These are phyloP conservation scores for Tretioscincus oriximinensis DNA, from an alignment of 2,113 vertebrate species.

Conservation along the genomic window DNA sequence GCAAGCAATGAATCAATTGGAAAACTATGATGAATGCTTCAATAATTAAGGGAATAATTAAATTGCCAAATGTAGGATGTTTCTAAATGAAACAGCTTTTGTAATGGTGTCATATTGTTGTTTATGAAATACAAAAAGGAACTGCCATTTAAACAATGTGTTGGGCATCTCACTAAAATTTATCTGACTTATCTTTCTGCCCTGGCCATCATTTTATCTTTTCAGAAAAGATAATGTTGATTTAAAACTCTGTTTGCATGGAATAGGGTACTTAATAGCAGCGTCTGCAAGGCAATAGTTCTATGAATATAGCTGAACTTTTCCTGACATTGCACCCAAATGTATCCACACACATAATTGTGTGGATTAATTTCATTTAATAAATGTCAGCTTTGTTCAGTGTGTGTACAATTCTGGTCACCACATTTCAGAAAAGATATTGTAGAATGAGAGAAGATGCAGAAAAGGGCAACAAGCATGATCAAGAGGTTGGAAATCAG, in stretches of 20 bases:
- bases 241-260: accelerated
- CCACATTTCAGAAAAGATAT: too few species aligned
- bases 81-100: constrained; percentile 62
- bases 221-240: accelerated
- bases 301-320: neutral
- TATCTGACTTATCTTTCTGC: constrained; percentile 9
- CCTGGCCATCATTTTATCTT: neutral
- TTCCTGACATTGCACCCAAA: neutral
- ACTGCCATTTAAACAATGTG: constrained; percentile 40
- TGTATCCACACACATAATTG: too few species aligned
- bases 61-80: constrained; percentile 54
- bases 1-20: constrained; percentile 61
- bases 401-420: too few species aligned
- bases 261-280: accelerated
- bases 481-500: too few species aligned
- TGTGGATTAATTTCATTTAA: neutral
- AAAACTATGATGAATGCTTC: constrained; percentile 70
- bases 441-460: too few species aligned
- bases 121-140: constrained; percentile 61
- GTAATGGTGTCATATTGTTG: constrained; percentile 35
- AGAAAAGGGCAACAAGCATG: too few species aligned
- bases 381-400: neutral
- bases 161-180: constrained; percentile 25
- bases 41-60: constrained; percentile 72
- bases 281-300: neutral